Evolutionary conservation across 2,888 invertebrate species (phyloP), one percentile per base, ranked within the genome.

Genomic region (Ophonus ardosiacus): DNA sequence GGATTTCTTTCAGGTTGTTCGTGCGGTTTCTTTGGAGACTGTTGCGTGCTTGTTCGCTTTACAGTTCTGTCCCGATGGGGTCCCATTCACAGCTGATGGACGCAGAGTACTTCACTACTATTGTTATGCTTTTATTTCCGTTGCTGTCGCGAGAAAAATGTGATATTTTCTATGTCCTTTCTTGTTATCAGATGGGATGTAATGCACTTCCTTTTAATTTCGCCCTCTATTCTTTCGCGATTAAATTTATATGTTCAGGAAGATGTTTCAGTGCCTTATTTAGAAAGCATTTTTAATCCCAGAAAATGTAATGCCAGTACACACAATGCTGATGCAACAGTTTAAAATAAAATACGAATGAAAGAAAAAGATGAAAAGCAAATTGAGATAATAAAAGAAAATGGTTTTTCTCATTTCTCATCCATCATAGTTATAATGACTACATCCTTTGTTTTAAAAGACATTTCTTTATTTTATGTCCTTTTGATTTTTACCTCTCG

Each of bases 41-140:
- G 68, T 68, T 68, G 68, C 68, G 68, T 68, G 68, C 63, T n/a
- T 68, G 68, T 68, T 68, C 68, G 15, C 68, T 68, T 68, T 68
- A 38, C 68, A 68, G 31, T 68, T 68, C 31, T 63, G n/a, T 17
- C 43, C 78, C 78, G 15, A 13, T 51, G 78, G 57, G 78, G 57
- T 56, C 31, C 57, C 57, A 78, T 78, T 78, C 78, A 56, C 56
- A 4, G 17, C 51, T 78, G 78, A 78, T 57, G 78, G 78, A 56
- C 78, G 78, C 78, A 24, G 56, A 78, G 78, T 78, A 78, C 78
- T 57, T 56, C 56, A 15, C 78, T 78, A 31, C 56, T 57, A 78
- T 51, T 78, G 78, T 78, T 57, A 78, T n/a, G 56, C 51, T 56
- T 51, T 78, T 24, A 17, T 78, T 57, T 68, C 13, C 57, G 78